phyloP scores from a whole-genome alignment of 2,888 invertebrate genomes.

The Stegana nigrithorax region DNA sequence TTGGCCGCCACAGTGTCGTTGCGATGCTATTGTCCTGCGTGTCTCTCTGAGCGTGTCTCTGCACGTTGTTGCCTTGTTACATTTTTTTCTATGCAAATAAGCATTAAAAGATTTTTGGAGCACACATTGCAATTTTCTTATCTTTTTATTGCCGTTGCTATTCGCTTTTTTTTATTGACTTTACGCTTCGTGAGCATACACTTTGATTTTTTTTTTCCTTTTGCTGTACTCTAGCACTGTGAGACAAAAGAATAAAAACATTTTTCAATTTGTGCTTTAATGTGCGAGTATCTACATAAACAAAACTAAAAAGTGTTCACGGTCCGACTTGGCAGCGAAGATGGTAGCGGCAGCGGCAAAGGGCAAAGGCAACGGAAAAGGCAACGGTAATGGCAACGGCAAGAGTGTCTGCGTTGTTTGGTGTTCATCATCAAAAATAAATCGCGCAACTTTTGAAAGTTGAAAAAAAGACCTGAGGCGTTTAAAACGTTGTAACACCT shows the following conservation, averaged over 20 bases:
- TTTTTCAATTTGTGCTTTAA: constrained; percentile 4
- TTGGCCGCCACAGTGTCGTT: not conserved
- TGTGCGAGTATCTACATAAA: not conserved
- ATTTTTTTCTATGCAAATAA: constrained; percentile 44
- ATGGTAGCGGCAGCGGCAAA: too few relatives aligned
- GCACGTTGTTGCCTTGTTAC: too few relatives aligned
- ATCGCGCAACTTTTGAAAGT: constrained; percentile 36
- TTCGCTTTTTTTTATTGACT: constrained; percentile 45
- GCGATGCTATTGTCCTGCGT: not conserved
- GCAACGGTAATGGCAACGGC: not conserved
- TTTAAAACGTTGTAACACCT: constrained; percentile 48
- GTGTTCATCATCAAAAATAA: constrained; percentile 5
- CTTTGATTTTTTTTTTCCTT: constrained; percentile 45
- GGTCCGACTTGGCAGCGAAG: not conserved
- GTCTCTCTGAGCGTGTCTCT: too few relatives aligned
- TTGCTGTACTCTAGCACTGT: too few relatives aligned
- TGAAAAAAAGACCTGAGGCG: constrained; percentile 36
- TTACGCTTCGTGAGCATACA: constrained; percentile 41
- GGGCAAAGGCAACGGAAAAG: too few relatives aligned
- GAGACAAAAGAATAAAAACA: too few relatives aligned
- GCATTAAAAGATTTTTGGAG: constrained; percentile 51
- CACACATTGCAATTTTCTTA: constrained; percentile 28
- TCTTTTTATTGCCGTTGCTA: constrained; percentile 41
- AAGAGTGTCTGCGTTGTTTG: too few relatives aligned
- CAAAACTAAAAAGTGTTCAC: constrained; percentile 17